Conservation (phyloP, 2,888 invertebrate species). For the Unio delphinus region DNA sequence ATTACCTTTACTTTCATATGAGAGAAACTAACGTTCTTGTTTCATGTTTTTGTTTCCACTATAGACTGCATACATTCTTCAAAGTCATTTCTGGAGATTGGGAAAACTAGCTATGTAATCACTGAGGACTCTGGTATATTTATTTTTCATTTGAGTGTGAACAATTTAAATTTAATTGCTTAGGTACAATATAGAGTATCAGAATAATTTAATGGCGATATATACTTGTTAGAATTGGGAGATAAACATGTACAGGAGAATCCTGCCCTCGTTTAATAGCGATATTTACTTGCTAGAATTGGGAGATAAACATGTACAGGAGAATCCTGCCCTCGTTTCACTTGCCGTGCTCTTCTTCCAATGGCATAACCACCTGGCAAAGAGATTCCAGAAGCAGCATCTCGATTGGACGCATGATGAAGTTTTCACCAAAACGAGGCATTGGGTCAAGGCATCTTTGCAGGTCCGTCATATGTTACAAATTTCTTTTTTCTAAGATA, state of each 20-base stretch:
- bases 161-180: too few relatives aligned
- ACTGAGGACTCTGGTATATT: too few relatives aligned
- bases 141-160: too few relatives aligned
- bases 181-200: too few relatives aligned
- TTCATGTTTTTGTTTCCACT: too few relatives aligned
- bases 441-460: slow-evolving; percentile 91
- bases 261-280: slow-evolving; percentile 89
- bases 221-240: slow-evolving; percentile 82
- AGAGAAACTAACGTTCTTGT: too few relatives aligned
- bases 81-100: too few relatives aligned
- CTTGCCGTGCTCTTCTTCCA: slow-evolving; percentile 94
- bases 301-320: slow-evolving; percentile 96
- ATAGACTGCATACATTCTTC: too few relatives aligned
- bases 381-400: slow-evolving; percentile 72
- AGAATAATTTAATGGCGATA: too few relatives aligned
- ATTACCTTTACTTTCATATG: too few relatives aligned
- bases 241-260: slow-evolving; percentile 98
- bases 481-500: background rate
- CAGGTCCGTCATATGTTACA: slow-evolving; percentile 77
- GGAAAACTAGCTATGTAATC: too few relatives aligned
- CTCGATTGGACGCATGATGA: slow-evolving; percentile 88
- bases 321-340: slow-evolving; percentile 94
- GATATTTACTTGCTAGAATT: slow-evolving; percentile 78
- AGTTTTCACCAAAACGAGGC: slow-evolving; percentile 89
- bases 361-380: slow-evolving; percentile 95